Percentiles rank a stretch among this genome's conserved stretches.
phyloP scores from a whole-genome alignment of 2,888 invertebrate species.

The Euzophera pinguis region DNA sequence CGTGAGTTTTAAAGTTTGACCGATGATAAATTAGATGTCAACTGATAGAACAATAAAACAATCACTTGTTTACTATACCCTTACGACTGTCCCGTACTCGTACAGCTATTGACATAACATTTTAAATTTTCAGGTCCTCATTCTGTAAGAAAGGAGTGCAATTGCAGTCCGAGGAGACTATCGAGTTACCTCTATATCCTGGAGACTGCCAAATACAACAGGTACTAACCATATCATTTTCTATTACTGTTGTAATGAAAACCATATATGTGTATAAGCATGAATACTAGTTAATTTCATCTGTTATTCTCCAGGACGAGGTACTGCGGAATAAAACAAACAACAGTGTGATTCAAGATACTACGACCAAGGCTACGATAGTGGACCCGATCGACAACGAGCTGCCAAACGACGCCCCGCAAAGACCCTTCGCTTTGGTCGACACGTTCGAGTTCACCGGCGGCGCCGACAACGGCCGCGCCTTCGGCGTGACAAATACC shows the following conservation, averaged over 20 bases:
- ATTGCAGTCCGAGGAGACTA: slow-evolving; percentile 85
- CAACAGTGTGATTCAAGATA: slow-evolving; percentile 36
- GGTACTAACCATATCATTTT: slow-evolving; percentile 35
- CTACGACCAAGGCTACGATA: slow-evolving; percentile 42
- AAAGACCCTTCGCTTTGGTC: slow-evolving; percentile 55
- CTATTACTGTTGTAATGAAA: neutral
- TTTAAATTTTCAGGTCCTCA: slow-evolving; percentile 81
- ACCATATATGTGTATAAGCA: too few species aligned
- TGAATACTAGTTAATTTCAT: neutral
- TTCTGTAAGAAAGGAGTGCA: slow-evolving; percentile 88
- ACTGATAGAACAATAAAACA: too few species aligned
- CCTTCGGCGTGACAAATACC: slow-evolving; percentile 81
- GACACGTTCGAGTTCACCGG: slow-evolving; percentile 77
- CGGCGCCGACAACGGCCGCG: slow-evolving; percentile 77
- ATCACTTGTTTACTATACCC: too few species aligned
- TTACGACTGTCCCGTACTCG: too few species aligned
- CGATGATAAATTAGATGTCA: too few species aligned
- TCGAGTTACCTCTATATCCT: slow-evolving; percentile 86
- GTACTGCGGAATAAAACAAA: slow-evolving; percentile 39
- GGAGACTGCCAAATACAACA: slow-evolving; percentile 87
- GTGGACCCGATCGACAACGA: slow-evolving; percentile 65
- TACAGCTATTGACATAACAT: neutral
- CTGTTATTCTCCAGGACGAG: slow-evolving; percentile 37
- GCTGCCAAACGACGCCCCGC: slow-evolving; percentile 60
- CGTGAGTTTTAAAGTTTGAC: slow-evolving; percentile 59